Conservation (phyloP, 1,140 invertebrate species). For the Drosophila punjabiensis region DNA sequence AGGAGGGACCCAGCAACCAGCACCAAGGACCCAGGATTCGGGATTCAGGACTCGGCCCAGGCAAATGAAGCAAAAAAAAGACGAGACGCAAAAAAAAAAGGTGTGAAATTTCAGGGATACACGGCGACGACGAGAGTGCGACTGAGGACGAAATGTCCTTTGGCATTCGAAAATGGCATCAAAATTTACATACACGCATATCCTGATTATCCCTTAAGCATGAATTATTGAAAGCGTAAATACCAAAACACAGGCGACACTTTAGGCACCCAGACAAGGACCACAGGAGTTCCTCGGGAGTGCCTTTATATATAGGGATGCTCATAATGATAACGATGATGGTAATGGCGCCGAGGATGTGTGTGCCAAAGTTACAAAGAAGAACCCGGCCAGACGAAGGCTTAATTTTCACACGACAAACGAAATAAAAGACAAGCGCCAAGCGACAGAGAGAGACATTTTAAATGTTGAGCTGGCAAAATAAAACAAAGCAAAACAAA, state of each 20-base stretch:
- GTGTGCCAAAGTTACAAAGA: constrained; percentile 24
- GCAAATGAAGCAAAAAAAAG: constrained; percentile 36
- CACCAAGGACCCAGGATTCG: neutral
- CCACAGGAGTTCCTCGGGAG: constrained; percentile 52
- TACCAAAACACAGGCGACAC: constrained; percentile 67
- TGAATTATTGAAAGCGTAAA: constrained; percentile 84
- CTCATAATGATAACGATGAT: constrained; percentile 50
- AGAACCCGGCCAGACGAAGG: constrained; percentile 48
- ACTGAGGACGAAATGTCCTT: constrained; percentile 39
- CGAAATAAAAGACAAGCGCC: constrained; percentile 63
- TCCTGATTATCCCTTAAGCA: constrained; percentile 83
- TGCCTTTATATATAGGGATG: constrained; percentile 57
- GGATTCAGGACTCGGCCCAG: neutral
- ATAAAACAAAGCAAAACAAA: constrained; percentile 25
- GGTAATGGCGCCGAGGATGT: constrained; percentile 30
- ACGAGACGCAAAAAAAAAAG: constrained; percentile 29
- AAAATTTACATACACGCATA: constrained; percentile 82
- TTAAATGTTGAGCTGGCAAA: constrained; percentile 45
- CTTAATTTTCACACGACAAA: constrained; percentile 79
- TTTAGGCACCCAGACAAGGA: constrained; percentile 4
- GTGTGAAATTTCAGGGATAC: constrained; percentile 53
- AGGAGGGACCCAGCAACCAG: neutral
- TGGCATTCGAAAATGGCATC: constrained; percentile 73
- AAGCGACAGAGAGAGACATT: constrained; percentile 56
- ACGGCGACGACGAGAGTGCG: constrained; percentile 9